Conservation (phyloP, 2,888 invertebrate species). For the Trissonchulus sp. region DNA sequence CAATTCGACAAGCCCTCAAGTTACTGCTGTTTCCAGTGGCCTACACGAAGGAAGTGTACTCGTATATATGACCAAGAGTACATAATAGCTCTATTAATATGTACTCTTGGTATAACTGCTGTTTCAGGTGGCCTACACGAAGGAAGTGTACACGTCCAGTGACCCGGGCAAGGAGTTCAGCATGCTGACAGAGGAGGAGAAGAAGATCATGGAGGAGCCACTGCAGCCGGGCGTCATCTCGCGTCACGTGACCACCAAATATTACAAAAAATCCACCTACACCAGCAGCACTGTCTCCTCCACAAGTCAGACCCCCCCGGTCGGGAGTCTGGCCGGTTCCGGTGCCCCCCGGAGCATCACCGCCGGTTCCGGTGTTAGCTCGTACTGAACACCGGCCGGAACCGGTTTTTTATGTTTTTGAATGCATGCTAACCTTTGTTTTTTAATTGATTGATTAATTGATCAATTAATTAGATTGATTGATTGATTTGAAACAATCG, state of each 20-base stretch:
- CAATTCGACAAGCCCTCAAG: no score
- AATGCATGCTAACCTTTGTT: no score
- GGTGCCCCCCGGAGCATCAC: no score
- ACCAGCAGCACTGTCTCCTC: slow-evolving; percentile 33
- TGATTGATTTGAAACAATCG: no score
- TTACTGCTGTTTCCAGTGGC: no score
- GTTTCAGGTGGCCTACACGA: slow-evolving; percentile 44
- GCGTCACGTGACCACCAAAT: slow-evolving; percentile 48
- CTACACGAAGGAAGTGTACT: slow-evolving; percentile 45
- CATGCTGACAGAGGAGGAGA: slow-evolving; percentile 43
- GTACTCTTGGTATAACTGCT: not conserved
- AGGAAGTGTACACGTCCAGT: slow-evolving; percentile 44
- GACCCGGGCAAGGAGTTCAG: slow-evolving; percentile 45
- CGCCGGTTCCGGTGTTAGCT: no score
- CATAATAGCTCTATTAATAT: not conserved
- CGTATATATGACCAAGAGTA: no score
- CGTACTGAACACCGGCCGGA: no score
- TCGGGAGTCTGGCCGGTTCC: no score
- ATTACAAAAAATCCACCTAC: slow-evolving; percentile 49
- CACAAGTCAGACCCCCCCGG: slow-evolving; percentile 18
- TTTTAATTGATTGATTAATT: no score
- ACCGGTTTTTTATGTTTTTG: no score
- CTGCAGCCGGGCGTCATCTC: slow-evolving; percentile 47
- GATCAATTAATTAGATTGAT: no score
- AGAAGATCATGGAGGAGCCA: slow-evolving; percentile 44